Evolutionary conservation across 2,113 vertebrate genomes (phyloP).

Genomic region (Charina bottae): DNA sequence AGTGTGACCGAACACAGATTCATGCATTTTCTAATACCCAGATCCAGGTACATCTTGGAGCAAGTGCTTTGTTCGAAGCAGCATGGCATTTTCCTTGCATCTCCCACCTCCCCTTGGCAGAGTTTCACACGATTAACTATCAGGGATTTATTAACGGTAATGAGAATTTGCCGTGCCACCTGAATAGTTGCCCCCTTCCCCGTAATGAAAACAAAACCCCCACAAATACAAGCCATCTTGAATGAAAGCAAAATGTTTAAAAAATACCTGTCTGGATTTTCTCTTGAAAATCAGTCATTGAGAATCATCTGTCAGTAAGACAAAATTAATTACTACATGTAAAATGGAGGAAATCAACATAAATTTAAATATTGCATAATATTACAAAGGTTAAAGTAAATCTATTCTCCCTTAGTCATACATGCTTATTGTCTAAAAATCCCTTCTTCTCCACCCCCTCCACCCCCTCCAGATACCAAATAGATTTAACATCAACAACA

Average conservation of each 20-base stretch:
- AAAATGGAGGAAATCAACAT: conserved; percentile 55
- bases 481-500: conserved; percentile 34
- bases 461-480: conserved; percentile 18
- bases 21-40: background rate
- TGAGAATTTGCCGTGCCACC: conserved; percentile 7
- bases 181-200: background rate
- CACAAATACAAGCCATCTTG: conserved; percentile 24
- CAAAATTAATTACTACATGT: conserved; percentile 75
- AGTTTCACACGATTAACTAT: background rate
- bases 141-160: background rate
- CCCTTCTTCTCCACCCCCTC: background rate
- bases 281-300: conserved; percentile 74
- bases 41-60: background rate
- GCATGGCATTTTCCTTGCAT: background rate
- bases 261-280: conserved; percentile 72
- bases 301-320: conserved; percentile 79
- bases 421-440: conserved; percentile 46
- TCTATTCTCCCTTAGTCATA: conserved; percentile 51
- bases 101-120: background rate
- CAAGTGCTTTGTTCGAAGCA: background rate
- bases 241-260: conserved; percentile 69
- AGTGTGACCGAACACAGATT: background rate
- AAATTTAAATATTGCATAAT: conserved; percentile 68
- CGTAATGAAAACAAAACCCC: conserved; percentile 46
- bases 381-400: conserved; percentile 61